These are phyloP conservation scores for Zhuqinia jingwanae DNA, from an alignment of 2,888 invertebrate genomes.

Conservation along the genomic window DNA sequence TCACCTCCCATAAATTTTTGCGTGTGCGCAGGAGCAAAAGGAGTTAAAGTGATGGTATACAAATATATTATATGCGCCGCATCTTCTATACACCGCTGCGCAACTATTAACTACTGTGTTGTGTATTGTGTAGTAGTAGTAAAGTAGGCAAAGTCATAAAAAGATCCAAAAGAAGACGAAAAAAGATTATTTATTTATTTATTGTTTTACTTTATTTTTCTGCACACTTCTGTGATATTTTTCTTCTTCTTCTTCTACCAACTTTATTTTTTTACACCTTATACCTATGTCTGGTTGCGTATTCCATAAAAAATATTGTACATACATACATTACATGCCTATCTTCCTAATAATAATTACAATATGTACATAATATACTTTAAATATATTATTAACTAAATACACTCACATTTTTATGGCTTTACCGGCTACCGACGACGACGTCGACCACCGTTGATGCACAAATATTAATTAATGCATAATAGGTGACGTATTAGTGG, in stretches of 20 bases:
- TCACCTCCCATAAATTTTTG: constrained; percentile 65
- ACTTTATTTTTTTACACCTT: no score
- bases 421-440: constrained; percentile 17
- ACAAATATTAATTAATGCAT: constrained; percentile 57
- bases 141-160: constrained; percentile 38
- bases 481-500: constrained; percentile 65
- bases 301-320: constrained; percentile 12
- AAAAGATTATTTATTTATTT: constrained; percentile 52
- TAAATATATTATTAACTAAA: constrained; percentile 15
- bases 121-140: constrained; percentile 5
- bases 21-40: constrained; percentile 52
- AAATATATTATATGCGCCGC: no score
- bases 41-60: neutral
- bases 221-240: no score
- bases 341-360: no score
- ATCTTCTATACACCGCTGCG: neutral
- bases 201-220: constrained; percentile 49
- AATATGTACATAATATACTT: no score
- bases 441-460: constrained; percentile 28
- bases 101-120: neutral
- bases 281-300: constrained; percentile 27
- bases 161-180: constrained; percentile 43
- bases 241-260: no score
- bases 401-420: constrained; percentile 36
- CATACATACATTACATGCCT: constrained; percentile 41